phyloP scores from a whole-genome alignment of 1,140 invertebrate genomes.

The Apocrypta bakeri region DNA sequence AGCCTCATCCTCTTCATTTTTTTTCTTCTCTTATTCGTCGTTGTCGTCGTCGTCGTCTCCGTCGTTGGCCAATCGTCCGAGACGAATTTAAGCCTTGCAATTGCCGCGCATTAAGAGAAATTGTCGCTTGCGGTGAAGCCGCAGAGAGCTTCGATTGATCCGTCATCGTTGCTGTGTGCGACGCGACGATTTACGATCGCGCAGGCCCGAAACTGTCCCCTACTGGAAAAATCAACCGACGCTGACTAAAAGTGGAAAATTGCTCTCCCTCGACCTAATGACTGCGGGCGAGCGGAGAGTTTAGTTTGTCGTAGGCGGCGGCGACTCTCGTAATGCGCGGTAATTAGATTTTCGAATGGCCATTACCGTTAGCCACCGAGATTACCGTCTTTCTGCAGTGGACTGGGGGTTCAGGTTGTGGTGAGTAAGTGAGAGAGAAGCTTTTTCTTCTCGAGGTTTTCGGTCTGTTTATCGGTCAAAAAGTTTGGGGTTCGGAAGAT shows the following conservation, averaged over 20 bases:
- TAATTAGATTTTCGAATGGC: conserved; percentile 49
- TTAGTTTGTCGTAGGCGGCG: conserved; percentile 20
- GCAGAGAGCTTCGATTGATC: conserved; percentile 26
- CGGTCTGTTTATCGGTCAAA: background rate
- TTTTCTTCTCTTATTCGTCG: background rate
- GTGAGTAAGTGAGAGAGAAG: background rate
- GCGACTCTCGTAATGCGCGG: conserved; percentile 28
- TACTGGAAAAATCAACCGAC: conserved; percentile 14
- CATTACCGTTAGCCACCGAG: conserved; percentile 20
- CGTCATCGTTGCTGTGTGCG: conserved; percentile 23
- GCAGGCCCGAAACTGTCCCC: background rate
- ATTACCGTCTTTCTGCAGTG: conserved; percentile 3
- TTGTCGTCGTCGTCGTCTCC: background rate
- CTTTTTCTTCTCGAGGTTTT: conserved; percentile 1
- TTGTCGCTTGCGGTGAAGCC: conserved; percentile 9
- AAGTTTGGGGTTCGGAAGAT: background rate
- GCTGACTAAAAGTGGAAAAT: conserved; percentile 32
- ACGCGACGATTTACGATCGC: conserved; percentile 33
- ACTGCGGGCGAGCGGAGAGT: background rate
- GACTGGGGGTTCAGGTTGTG: background rate
- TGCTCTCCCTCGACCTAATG: conserved; percentile 31
- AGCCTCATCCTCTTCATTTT: background rate
- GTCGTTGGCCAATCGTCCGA: conserved; percentile 21
- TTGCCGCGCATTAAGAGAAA: conserved; percentile 47
- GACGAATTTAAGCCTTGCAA: conserved; percentile 34